Evolutionary conservation across 2,113 vertebrate genomes (phyloP).

Genomic region (Odontesthes bonariensis): DNA sequence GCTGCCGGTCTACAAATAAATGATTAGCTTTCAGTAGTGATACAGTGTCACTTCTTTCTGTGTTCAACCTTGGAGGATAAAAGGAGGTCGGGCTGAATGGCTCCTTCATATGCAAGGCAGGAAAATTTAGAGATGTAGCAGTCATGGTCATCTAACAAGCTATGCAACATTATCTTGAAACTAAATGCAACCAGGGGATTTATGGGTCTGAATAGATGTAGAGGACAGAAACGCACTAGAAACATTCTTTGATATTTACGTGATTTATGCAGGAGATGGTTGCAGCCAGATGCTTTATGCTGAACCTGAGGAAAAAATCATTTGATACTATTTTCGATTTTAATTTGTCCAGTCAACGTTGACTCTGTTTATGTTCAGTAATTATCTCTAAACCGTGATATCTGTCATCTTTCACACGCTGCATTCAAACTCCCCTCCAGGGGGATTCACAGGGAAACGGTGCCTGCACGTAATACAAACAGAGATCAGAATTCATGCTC

Average conservation of each 20-base stretch:
- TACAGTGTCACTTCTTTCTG: slow-evolving; percentile 7
- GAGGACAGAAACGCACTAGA: background rate
- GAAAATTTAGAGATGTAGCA: slow-evolving; percentile 2
- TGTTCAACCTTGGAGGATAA: slow-evolving; percentile 22
- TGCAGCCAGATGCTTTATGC: too few species aligned
- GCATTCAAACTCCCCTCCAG: background rate
- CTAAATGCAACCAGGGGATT: background rate
- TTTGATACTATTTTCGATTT: too few species aligned
- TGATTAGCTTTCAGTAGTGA: slow-evolving; percentile 23
- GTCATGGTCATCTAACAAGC: background rate
- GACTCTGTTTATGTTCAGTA: background rate
- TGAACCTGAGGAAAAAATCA: too few species aligned
- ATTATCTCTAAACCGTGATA: background rate
- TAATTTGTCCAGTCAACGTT: too few species aligned
- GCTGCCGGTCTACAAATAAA: slow-evolving; percentile 31
- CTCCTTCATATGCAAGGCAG: slow-evolving; percentile 30
- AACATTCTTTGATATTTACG: too few species aligned
- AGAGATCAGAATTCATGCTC: slow-evolving; percentile 7
- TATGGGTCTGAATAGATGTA: background rate
- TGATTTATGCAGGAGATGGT: too few species aligned
- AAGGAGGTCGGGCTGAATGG: background rate
- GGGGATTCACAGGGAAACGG: slow-evolving; percentile 6
- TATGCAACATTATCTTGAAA: background rate
- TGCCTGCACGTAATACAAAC: background rate
- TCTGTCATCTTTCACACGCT: background rate